These are phyloP conservation scores for Syngnathus floridae DNA, from an alignment of 2,113 vertebrate genomes.

Conservation along the genomic window DNA sequence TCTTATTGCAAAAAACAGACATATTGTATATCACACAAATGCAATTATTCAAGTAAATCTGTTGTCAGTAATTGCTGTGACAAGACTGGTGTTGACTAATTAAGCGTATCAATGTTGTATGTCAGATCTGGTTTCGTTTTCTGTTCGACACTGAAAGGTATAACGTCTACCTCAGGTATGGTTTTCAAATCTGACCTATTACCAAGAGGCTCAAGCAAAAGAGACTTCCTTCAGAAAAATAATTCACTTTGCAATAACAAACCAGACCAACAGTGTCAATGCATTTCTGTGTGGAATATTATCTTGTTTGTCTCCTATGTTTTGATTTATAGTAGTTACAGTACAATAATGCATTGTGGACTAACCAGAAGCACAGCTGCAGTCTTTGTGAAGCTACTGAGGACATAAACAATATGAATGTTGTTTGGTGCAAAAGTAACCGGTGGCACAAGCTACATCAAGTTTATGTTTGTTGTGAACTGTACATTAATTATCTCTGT, in stretches of 20 bases:
- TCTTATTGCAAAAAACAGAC: slow-evolving; percentile 42
- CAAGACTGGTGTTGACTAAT: slow-evolving; percentile 14
- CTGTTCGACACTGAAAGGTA: not conserved
- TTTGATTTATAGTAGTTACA: slow-evolving; percentile 27
- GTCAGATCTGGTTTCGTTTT: slow-evolving; percentile 6
- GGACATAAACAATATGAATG: slow-evolving; percentile 52
- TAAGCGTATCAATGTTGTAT: slow-evolving; percentile 28
- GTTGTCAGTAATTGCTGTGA: slow-evolving; percentile 24
- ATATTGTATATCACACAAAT: slow-evolving; percentile 31
- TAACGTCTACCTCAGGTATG: slow-evolving; percentile 1
- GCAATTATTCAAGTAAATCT: slow-evolving; percentile 30
- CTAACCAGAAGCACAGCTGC: slow-evolving; percentile 50
- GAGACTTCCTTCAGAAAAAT: not conserved
- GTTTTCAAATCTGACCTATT: slow-evolving; percentile 20
- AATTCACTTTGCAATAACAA: slow-evolving; percentile 10
- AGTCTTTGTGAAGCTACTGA: slow-evolving; percentile 45
- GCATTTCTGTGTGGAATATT: slow-evolving; percentile 20
- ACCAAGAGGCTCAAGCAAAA: slow-evolving; percentile 35
- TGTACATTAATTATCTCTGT: slow-evolving; percentile 60
- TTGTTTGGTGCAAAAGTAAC: slow-evolving; percentile 53
- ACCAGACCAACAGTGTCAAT: slow-evolving; percentile 21
- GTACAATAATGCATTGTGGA: slow-evolving; percentile 39
- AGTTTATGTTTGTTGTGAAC: slow-evolving; percentile 56
- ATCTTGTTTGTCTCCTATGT: slow-evolving; percentile 18
- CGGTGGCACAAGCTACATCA: slow-evolving; percentile 43